Percentiles rank a stretch among this genome's conserved stretches.
Evolutionary conservation across 2,797 vertebrate genomes (phyloP).

Genomic region (Phoebastria nigripes): DNA sequence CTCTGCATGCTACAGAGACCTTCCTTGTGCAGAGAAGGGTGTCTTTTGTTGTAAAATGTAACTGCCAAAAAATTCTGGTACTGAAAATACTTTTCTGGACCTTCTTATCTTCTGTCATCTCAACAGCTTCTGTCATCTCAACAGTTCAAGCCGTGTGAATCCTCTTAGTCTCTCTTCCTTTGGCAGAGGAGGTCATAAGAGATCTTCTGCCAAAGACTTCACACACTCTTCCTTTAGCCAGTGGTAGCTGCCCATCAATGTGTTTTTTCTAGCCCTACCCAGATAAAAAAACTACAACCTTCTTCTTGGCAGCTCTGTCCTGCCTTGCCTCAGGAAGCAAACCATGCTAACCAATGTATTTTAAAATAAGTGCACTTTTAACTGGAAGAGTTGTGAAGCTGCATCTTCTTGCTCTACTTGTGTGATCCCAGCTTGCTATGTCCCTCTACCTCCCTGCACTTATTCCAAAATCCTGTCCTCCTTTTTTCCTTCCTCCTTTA

Average conservation of each 20-base stretch:
- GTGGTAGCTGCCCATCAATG: background rate
- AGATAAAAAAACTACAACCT: background rate
- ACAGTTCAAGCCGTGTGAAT: background rate
- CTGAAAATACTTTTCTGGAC: background rate
- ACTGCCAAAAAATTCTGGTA: background rate
- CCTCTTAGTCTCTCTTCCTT: background rate
- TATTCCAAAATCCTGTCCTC: background rate
- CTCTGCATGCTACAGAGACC: background rate
- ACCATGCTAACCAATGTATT: background rate
- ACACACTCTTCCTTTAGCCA: background rate
- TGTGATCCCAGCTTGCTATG: background rate
- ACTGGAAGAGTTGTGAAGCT: background rate
- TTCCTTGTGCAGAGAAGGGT: background rate
- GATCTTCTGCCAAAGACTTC: slow-evolving; percentile 17
- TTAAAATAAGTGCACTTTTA: background rate
- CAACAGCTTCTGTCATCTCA: background rate
- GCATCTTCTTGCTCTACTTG: background rate
- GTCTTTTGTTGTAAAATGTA: background rate
- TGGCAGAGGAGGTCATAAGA: background rate
- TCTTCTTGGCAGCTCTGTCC: slow-evolving; percentile 4
- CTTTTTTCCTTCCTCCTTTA: background rate
- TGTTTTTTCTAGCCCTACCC: background rate
- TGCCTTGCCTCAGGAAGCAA: background rate
- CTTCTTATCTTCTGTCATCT: background rate
- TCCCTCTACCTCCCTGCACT: background rate